Percentiles rank a stretch among this genome's conserved stretches.
These are phyloP conservation scores for Drosophila pullipes DNA, from an alignment of 2,888 invertebrate species.

Conservation along the genomic window DNA sequence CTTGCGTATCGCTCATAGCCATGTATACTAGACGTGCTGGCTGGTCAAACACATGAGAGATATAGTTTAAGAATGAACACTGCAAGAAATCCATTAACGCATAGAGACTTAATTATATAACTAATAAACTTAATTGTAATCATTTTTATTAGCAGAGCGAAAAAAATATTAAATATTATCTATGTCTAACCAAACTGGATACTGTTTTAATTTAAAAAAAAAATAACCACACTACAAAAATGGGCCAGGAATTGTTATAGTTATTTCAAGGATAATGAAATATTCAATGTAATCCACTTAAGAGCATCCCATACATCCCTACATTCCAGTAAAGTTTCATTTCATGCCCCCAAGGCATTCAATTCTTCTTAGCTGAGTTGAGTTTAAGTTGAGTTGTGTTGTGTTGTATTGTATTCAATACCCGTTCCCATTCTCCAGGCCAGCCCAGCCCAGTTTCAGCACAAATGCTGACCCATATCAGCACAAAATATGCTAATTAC, in stretches of 20 bases:
- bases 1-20: conserved; percentile 14
- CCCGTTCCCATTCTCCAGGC: conserved; percentile 21
- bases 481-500: conserved; percentile 78
- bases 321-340: conserved; percentile 7
- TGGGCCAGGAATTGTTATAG: background rate
- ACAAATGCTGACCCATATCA: conserved; percentile 76
- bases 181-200: background rate
- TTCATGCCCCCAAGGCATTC: background rate
- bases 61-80: background rate
- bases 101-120: background rate
- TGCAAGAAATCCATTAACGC: background rate
- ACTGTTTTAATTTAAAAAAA: background rate
- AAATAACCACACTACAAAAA: background rate
- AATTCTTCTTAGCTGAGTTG: conserved; percentile 3
- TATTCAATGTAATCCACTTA: background rate
- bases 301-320: conserved; percentile 18
- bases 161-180: background rate
- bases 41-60: background rate
- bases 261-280: background rate
- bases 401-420: conserved; percentile 17
- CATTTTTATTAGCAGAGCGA: background rate
- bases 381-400: background rate
- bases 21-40: conserved; percentile 34
- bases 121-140: background rate
- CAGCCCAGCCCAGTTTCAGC: conserved; percentile 56